phyloP scores from a whole-genome alignment of 2,888 invertebrate genomes.

The Cecidostiba fungosa region DNA sequence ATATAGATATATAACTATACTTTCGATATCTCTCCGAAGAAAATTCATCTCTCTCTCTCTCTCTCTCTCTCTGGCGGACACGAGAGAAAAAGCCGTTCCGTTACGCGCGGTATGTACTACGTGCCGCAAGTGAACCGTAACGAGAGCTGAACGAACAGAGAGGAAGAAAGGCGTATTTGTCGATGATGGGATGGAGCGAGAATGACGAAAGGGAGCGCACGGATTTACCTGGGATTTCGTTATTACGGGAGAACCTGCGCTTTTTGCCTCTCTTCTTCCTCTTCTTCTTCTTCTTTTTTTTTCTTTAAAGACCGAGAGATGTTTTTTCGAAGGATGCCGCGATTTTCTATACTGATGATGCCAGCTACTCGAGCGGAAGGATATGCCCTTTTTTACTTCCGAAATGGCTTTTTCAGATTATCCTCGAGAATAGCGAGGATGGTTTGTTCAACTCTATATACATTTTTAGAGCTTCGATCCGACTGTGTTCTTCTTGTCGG shows the following conservation, averaged over 20 bases:
- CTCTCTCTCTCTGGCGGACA: not conserved
- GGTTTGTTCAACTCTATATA: not conserved
- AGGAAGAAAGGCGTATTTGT: slow-evolving; percentile 23
- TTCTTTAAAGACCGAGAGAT: not conserved
- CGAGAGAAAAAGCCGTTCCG: slow-evolving; percentile 60
- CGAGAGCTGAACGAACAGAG: slow-evolving; percentile 48
- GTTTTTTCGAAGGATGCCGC: slow-evolving; percentile 5
- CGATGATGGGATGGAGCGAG: slow-evolving; percentile 21
- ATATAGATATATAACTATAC: slow-evolving; percentile 7
- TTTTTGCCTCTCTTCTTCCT: slow-evolving; percentile 3
- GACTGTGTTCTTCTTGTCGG: too few species aligned
- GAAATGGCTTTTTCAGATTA: not conserved
- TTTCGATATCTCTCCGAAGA: slow-evolving; percentile 38
- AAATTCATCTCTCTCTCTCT: slow-evolving; percentile 23
- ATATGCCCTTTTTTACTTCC: slow-evolving; percentile 7
- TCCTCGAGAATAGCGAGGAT: not conserved
- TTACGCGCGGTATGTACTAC: slow-evolving; percentile 59
- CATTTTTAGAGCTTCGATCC: too few species aligned
- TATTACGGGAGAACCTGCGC: slow-evolving; percentile 25
- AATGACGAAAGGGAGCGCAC: slow-evolving; percentile 37
- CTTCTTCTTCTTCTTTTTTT: not conserved
- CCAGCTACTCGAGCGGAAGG: not conserved
- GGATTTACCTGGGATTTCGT: slow-evolving; percentile 56
- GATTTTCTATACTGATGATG: not conserved
- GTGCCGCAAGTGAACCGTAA: slow-evolving; percentile 58